Evolutionary conservation across 2,113 vertebrate genomes (phyloP).

Genomic region (Pangasianodon gigas): DNA sequence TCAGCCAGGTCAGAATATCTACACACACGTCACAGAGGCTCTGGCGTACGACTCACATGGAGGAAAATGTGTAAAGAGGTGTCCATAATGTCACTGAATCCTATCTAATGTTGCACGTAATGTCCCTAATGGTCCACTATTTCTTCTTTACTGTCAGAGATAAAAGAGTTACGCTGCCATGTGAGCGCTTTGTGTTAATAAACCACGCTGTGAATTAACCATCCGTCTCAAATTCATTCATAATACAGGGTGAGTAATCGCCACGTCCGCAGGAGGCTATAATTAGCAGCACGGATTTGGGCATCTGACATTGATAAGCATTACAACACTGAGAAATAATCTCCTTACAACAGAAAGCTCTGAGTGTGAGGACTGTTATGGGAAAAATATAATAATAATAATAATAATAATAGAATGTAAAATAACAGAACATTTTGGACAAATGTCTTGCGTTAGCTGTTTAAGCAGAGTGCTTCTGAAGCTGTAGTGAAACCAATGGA

Average conservation of each 20-base stretch:
- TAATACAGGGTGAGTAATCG: constrained; percentile 39
- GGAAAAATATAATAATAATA: constrained; percentile 30
- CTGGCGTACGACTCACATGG: constrained; percentile 32
- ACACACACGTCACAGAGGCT: neutral
- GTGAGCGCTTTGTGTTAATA: constrained; percentile 18
- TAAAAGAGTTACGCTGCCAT: constrained; percentile 4
- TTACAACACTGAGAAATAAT: constrained; percentile 68
- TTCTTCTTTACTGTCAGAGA: constrained; percentile 13
- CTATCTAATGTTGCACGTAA: neutral
- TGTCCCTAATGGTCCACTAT: neutral
- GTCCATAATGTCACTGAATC: neutral
- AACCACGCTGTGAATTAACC: constrained; percentile 15
- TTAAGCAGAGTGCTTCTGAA: neutral
- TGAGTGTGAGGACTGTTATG: constrained; percentile 28
- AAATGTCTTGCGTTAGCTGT: neutral
- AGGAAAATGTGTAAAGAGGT: constrained; percentile 7
- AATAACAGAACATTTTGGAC: neutral
- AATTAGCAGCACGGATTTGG: constrained; percentile 61
- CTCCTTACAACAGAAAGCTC: constrained; percentile 65
- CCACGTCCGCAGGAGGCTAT: constrained; percentile 52
- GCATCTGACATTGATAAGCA: constrained; percentile 64
- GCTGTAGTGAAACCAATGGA: neutral
- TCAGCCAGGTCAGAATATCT: neutral
- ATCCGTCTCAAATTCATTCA: constrained; percentile 42
- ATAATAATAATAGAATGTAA: neutral